Evolutionary conservation across 2,888 invertebrate species (phyloP).

Genomic region (Leucozona laternaria): DNA sequence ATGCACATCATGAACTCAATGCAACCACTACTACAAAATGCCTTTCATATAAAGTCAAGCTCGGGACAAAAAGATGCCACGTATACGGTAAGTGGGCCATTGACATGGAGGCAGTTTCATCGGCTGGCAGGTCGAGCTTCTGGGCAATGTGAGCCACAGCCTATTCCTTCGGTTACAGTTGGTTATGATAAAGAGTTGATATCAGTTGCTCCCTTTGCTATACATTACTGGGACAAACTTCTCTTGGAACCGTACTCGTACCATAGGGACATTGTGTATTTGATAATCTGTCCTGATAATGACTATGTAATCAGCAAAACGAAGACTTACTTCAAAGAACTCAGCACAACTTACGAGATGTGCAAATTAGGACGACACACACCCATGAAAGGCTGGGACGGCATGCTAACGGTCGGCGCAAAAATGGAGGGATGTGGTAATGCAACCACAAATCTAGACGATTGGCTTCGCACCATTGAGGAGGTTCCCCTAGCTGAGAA

Average conservation of each 20-base stretch:
- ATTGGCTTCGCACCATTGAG: constrained; percentile 94
- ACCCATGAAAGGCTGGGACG: constrained; percentile 94
- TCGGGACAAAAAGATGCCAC: constrained; percentile 96
- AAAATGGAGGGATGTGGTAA: constrained; percentile 78
- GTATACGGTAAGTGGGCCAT: constrained; percentile 95
- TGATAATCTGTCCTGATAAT: constrained; percentile 97
- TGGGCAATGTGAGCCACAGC: constrained; percentile 98
- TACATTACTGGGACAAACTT: constrained; percentile 98
- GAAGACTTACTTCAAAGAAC: constrained; percentile 94
- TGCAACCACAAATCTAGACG: constrained; percentile 88
- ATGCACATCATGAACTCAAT: constrained; percentile 95
- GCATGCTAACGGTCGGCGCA: constrained; percentile 93
- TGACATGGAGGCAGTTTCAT: constrained; percentile 99
- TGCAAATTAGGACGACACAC: constrained; percentile 97
- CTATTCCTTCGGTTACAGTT: constrained; percentile 96
- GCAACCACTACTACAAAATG: constrained; percentile 96
- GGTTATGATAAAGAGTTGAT: constrained; percentile 98
- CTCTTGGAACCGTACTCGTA: constrained; percentile 98
- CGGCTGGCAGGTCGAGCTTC: constrained; percentile 96
- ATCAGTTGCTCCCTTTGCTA: constrained; percentile 95
- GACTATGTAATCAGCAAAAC: constrained; percentile 92
- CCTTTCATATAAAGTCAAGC: constrained; percentile 96
- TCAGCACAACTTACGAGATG: constrained; percentile 97
- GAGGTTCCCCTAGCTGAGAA: constrained; percentile 92
- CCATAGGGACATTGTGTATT: constrained; percentile 96